Evolutionary conservation across 2,797 vertebrate genomes (phyloP).

Genomic region (Chelidonichthys spinosus): DNA sequence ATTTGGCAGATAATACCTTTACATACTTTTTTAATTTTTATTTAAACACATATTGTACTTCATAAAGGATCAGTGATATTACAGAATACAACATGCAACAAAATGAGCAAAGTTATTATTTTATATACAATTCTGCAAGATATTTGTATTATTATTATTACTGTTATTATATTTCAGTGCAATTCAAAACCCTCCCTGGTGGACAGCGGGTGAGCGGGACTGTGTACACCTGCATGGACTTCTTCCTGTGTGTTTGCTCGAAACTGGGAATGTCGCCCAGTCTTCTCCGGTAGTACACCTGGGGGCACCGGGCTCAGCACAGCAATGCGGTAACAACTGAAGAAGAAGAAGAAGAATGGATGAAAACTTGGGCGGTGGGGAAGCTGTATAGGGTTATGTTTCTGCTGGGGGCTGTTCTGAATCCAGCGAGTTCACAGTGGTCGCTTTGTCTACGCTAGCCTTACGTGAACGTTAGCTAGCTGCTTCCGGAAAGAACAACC

Average conservation of each 20-base stretch:
- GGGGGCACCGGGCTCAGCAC: slow-evolving; percentile 34
- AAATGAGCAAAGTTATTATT: background rate
- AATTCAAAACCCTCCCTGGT: no score
- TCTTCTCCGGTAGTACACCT: slow-evolving; percentile 63
- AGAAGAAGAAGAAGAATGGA: no score
- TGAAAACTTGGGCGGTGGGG: background rate
- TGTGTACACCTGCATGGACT: slow-evolving; percentile 59
- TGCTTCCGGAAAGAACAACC: slow-evolving; percentile 82
- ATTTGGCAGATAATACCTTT: background rate
- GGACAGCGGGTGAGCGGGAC: background rate
- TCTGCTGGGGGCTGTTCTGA: background rate
- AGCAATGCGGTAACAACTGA: slow-evolving; percentile 15
- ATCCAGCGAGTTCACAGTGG: background rate
- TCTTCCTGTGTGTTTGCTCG: slow-evolving; percentile 72
- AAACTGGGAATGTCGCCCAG: slow-evolving; percentile 77
- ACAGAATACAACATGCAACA: background rate
- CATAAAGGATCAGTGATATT: no score
- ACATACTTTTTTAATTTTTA: no score
- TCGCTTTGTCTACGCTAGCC: slow-evolving; percentile 72
- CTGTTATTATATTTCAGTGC: no score
- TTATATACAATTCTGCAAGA: background rate
- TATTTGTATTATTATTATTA: no score
- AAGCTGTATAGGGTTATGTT: background rate
- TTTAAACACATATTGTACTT: no score
- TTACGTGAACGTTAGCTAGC: slow-evolving; percentile 40